Conservation (phyloP, 2,113 vertebrate species). For the Puffinus mauretanicus region DNA sequence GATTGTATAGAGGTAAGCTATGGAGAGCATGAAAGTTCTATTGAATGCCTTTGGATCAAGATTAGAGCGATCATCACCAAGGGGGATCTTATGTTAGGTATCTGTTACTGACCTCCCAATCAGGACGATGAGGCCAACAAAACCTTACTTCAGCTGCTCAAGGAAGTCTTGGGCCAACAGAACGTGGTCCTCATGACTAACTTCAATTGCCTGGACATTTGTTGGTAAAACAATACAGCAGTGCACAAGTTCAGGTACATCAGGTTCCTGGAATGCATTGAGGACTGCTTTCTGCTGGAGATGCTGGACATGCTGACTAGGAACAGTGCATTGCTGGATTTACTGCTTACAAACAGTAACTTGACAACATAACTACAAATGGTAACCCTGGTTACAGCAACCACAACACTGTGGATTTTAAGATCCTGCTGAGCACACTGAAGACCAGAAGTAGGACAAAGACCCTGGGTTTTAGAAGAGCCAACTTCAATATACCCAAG, state of each 20-base stretch:
- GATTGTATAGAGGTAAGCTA: not conserved
- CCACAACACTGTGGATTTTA: not conserved
- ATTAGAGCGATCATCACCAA: not conserved
- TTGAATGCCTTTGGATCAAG: not conserved
- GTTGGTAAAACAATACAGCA: not conserved
- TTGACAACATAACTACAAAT: not conserved
- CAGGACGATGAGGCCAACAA: rapidly evolving
- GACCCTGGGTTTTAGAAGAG: not conserved
- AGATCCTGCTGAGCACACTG: not conserved
- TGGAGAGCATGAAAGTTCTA: not conserved
- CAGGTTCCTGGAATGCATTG: not conserved
- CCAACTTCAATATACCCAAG: not conserved
- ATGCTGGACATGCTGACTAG: not conserved
- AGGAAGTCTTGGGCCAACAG: not conserved
- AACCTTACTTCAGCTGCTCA: not conserved
- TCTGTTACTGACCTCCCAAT: not conserved
- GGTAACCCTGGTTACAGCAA: not conserved
- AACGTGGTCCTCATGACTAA: not conserved
- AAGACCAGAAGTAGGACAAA: not conserved
- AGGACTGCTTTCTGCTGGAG: not conserved
- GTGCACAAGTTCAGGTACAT: not conserved
- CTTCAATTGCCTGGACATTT: not conserved
- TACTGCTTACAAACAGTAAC: not conserved
- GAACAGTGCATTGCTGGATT: not conserved
- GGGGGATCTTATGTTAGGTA: not conserved